Base-by-base conservation (phyloP, 2,888 invertebrate species). In the Oxycera nigricornis region DNA sequence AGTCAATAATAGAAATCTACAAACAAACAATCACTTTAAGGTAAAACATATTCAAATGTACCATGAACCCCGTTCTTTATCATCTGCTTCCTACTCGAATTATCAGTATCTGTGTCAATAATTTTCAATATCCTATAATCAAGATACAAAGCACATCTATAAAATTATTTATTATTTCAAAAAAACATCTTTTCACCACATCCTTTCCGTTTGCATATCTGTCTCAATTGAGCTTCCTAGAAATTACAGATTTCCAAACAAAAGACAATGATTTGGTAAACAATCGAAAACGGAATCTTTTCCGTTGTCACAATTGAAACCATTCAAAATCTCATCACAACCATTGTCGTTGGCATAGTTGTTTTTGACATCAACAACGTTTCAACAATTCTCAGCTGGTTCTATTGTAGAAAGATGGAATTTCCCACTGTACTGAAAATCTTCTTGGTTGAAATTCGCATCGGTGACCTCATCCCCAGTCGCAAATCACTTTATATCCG, bases 401-500 rank as follows among this genome's bases (percentile, higher is more conserved):
- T 46, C 17, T 46, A 46, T 7, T 46, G 9, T 39, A 6, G 7
- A 46, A 4, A 46, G 3, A 46, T n/a, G n/a, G 3, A 46, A 46
- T 17, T 46, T 46, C 46, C 46, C 9, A 9, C 17, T 46, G 2
- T n/a, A n/a, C n/a, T n/a, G n/a, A n/a, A n/a, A n/a, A n/a, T n/a
- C 55, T 24, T 24, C 20, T 17, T n/a, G 9, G 50, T 17, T 22
- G 55, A 55, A 55, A 22, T 46, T 46, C 46, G 3, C 55, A 55
- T 41, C 41, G 65, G 11, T 39, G 68, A 68, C 50, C 55, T 20
- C 52, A 30, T 30, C 17, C 55, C 55, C n/a, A 31, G 7, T 55
- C 70, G 31, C 31, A 52, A 35, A 52, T 68, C 68, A 50, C 50
- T 68, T 68, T 68, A 50, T 50, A 68, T 50, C 70, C 70, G 30